Base-by-base conservation (phyloP, 1,140 invertebrate species). In the Myzus persicae region DNA sequence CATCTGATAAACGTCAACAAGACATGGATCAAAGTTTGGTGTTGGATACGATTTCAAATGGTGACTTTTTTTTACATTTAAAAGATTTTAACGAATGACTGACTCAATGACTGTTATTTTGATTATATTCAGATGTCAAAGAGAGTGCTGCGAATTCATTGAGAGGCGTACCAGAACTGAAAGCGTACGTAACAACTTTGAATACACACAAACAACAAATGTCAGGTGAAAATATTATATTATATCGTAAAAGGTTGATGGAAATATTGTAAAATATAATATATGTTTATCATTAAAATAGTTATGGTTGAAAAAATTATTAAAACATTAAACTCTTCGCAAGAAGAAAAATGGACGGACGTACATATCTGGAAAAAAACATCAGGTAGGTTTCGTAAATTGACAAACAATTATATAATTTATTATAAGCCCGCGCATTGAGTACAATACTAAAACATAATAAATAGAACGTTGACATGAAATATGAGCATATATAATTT, bases 211-310 rank as follows among this genome's bases (percentile, higher is more conserved):
- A 18, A 42, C 31, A 67, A 38, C 59, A 90, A 42, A 42, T 90
- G 26, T 67, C 89, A 59, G 89, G 89, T 90, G 42, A 20, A 76
- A 76, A 76, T 18, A n/a, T n/a, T 76, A 76, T 76, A n/a, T 20
- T 76, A 76, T n/a, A n/a, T 18, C 6, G n/a, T 9, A 46, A 18
- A 36, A 1, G 1, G 44, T 88, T 24, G 31, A 87, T 8, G 0
- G 1, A 88, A n/a, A n/a, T 44, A 48, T n/a, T 88, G 14, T 88
- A 48, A 89, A 54, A 40, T 89, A 46, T n/a, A n/a, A 26, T 36
- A 36, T 38, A 24, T 38, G 2, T 89, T 40, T 54, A 40, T 67
- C 4, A n/a, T 42, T 67, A 59, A 90, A 90, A 90, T 36, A 90
- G 89, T 26, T 90, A 90, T 90, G 26, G 31, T 67, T 59, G 36